Percentiles rank a stretch among this genome's conserved stretches.
These are phyloP conservation scores for Palloptera scutellata DNA, from an alignment of 2,888 invertebrate genomes.

Conservation along the genomic window DNA sequence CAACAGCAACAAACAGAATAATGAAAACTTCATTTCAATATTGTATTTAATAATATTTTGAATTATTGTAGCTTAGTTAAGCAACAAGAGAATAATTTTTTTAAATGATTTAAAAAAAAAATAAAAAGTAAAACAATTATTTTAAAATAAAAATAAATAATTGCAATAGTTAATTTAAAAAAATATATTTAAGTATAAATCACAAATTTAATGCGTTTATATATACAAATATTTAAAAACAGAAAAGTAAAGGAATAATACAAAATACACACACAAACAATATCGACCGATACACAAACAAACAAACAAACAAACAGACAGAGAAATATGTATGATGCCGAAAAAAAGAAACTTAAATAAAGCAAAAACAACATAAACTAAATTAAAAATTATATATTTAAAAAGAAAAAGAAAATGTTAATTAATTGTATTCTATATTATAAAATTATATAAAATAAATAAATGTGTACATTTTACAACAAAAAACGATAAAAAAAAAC, in stretches of 20 bases:
- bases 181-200: slow-evolving; percentile 46
- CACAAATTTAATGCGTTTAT: slow-evolving; percentile 48
- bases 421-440: slow-evolving; percentile 39
- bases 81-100: slow-evolving; percentile 34
- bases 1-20: slow-evolving; percentile 22
- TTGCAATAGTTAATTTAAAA: slow-evolving; percentile 36
- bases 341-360: slow-evolving; percentile 15
- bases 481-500: slow-evolving; percentile 21
- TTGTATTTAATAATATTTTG: slow-evolving; percentile 15
- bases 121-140: slow-evolving; percentile 41
- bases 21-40: slow-evolving; percentile 7
- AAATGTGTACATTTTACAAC: slow-evolving; percentile 21
- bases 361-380: slow-evolving; percentile 13
- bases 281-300: slow-evolving; percentile 30
- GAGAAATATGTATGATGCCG: not conserved
- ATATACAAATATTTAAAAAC: slow-evolving; percentile 39
- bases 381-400: slow-evolving; percentile 11
- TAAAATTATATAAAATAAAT: slow-evolving; percentile 30
- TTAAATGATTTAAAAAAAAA: slow-evolving; percentile 34
- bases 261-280: slow-evolving; percentile 25
- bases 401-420: slow-evolving; percentile 37
- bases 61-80: slow-evolving; percentile 24
- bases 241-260: slow-evolving; percentile 32
- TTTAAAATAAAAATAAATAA: slow-evolving; percentile 35
- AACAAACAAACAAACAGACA: slow-evolving; percentile 2